A percentile compares a stretch with the other conserved stretches of the same genome.
Conservation (phyloP, 2,797 vertebrate genomes). For the Dicrostonyx torquatus region DNA sequence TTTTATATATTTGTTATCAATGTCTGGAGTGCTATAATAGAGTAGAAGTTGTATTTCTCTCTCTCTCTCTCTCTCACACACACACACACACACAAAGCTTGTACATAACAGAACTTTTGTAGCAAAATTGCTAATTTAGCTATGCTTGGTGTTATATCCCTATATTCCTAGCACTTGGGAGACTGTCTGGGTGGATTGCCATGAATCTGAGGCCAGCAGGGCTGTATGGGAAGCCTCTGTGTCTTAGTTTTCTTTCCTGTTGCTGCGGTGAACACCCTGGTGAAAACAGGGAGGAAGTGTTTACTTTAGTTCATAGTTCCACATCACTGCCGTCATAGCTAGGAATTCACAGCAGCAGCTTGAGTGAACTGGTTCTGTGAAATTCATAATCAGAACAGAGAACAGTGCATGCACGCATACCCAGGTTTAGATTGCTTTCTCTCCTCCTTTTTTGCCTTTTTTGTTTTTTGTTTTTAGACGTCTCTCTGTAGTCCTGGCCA, state of each 20-base stretch:
- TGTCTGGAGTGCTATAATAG: neutral
- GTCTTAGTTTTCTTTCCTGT: neutral
- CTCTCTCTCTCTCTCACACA: neutral
- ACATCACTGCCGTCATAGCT: too few relatives aligned
- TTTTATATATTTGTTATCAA: constrained; percentile 47
- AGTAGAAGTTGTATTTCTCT: neutral
- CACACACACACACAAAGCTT: neutral
- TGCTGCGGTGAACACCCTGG: neutral
- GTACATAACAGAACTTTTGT: neutral
- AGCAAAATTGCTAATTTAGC: neutral
- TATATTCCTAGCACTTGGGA: neutral
- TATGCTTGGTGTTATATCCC: neutral
- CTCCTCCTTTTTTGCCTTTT: neutral
- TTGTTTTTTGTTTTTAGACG: too few relatives aligned
- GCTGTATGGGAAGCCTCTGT: neutral
- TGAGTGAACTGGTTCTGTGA: too few relatives aligned
- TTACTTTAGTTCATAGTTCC: neutral
- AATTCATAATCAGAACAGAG: neutral
- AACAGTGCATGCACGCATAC: neutral
- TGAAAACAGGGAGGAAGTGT: neutral
- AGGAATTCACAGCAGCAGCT: neutral
- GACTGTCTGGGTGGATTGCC: neutral
- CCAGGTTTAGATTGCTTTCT: neutral
- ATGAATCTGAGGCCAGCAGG: neutral
- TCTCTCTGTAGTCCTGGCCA: neutral